These are phyloP conservation scores for Melitaea athalia DNA, from an alignment of 2,888 invertebrate species.

Conservation along the genomic window DNA sequence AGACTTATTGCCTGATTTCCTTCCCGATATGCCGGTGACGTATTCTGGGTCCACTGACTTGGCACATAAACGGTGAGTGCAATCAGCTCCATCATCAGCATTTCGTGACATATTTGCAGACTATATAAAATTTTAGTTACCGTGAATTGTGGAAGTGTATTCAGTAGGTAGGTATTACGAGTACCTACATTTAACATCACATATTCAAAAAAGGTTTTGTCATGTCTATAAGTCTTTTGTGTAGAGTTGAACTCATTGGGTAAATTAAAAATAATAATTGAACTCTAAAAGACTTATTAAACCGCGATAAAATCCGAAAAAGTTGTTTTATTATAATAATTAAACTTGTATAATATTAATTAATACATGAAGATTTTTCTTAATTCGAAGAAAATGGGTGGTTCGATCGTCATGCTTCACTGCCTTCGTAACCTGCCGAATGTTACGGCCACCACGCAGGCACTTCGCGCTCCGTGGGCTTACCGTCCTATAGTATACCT, in stretches of 20 bases:
- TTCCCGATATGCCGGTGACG: constrained; percentile 56
- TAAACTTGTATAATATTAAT: too few relatives aligned
- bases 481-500: constrained; percentile 33
- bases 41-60: constrained; percentile 58
- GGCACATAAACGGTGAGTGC: constrained; percentile 56
- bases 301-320: too few relatives aligned
- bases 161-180: too few relatives aligned
- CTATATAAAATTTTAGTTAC: not conserved
- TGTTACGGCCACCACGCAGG: constrained; percentile 38
- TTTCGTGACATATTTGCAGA: not conserved
- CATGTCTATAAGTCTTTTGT: too few relatives aligned
- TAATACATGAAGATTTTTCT: not conserved
- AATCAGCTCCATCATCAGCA: constrained; percentile 23
- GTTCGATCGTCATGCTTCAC: constrained; percentile 13
- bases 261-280: too few relatives aligned
- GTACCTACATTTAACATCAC: too few relatives aligned
- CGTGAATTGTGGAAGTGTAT: not conserved
- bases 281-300: too few relatives aligned
- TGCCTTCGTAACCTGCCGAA: constrained; percentile 15
- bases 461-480: constrained; percentile 36
- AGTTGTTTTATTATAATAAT: too few relatives aligned
- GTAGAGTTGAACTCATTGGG: too few relatives aligned
- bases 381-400: constrained; percentile 16
- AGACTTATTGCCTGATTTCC: constrained; percentile 7
- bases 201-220: too few relatives aligned